Evolutionary conservation across 2,888 invertebrate species (phyloP).

Genomic region (Epirrhoe alternata): DNA sequence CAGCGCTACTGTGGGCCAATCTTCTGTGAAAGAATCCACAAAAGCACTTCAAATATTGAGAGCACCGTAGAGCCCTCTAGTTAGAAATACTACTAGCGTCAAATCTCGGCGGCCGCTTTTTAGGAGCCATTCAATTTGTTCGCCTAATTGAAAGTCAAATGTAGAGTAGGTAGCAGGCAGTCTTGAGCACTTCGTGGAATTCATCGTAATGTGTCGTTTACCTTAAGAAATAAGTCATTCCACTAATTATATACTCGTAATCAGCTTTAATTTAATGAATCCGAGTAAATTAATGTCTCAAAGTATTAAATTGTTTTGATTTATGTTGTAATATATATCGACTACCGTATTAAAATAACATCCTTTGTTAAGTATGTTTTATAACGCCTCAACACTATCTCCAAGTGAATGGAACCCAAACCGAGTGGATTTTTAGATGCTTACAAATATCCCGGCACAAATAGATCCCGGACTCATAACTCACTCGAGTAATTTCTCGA

Average conservation of each 20-base stretch:
- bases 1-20: too few species aligned
- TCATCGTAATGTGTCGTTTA: not conserved
- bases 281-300: not conserved
- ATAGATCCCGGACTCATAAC: conserved; percentile 7
- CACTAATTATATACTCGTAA: not conserved
- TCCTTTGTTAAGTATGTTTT: not conserved
- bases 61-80: not conserved
- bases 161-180: conserved; percentile 1
- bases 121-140: conserved; percentile 7
- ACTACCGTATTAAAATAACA: not conserved
- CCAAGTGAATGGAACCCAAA: conserved; percentile 3
- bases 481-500: too few species aligned
- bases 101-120: not conserved
- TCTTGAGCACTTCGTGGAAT: not conserved
- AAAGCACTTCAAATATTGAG: too few species aligned
- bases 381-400: not conserved
- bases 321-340: not conserved
- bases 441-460: conserved; percentile 5
- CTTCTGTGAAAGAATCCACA: too few species aligned
- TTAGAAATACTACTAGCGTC: not conserved
- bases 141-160: conserved; percentile 13
- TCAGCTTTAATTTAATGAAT: not conserved
- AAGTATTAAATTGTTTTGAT: not conserved
- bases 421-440: conserved; percentile 12
- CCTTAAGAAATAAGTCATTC: not conserved